Percentiles rank a stretch among this genome's conserved stretches.
phyloP scores from a whole-genome alignment of 1,140 invertebrate genomes.

The Rhopalosiphum padi region DNA sequence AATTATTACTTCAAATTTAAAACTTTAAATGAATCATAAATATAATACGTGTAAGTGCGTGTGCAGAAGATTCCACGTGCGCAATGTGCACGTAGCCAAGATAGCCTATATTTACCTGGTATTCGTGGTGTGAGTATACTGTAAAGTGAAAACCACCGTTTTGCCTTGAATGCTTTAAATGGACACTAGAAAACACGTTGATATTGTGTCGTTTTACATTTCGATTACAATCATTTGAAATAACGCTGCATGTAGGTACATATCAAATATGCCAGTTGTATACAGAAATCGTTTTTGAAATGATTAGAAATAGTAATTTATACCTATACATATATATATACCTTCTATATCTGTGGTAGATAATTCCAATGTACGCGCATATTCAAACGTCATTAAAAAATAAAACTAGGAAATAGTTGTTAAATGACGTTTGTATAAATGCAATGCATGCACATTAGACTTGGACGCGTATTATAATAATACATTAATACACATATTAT shows the following conservation, averaged over 20 bases:
- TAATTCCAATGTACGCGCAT: neutral
- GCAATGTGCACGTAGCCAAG: neutral
- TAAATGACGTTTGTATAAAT: neutral
- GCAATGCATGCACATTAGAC: neutral
- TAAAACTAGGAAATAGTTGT: neutral
- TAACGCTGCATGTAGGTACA: too few species aligned
- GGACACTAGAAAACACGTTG: neutral
- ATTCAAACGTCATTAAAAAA: neutral
- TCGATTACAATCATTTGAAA: slow-evolving; percentile 2
- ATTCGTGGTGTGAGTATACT: neutral
- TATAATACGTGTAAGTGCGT: neutral
- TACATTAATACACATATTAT: neutral
- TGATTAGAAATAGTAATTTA: neutral
- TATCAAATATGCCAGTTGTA: neutral
- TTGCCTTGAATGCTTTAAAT: slow-evolving; percentile 29
- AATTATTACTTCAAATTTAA: neutral
- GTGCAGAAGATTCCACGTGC: neutral
- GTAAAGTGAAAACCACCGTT: neutral
- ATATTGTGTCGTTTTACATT: slow-evolving; percentile 3
- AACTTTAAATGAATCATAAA: neutral
- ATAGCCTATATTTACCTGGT: neutral
- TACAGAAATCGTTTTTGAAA: neutral
- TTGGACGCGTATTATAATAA: neutral
- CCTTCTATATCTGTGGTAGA: neutral
- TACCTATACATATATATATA: too few species aligned